phyloP scores from a whole-genome alignment of 2,113 vertebrate species.

The Promerops cafer region DNA sequence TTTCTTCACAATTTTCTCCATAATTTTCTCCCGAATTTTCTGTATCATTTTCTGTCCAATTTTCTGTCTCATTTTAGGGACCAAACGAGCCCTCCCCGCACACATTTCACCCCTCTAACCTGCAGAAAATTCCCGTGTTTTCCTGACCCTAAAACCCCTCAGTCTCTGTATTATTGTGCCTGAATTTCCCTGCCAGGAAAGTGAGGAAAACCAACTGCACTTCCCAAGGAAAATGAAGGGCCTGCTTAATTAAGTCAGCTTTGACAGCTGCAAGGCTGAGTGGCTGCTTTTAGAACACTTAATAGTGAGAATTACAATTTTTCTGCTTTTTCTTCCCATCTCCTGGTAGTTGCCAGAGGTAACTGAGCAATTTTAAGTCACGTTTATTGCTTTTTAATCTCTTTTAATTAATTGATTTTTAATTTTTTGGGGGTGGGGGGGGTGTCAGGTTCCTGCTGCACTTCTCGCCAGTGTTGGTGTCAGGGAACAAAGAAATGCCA shows the following conservation, averaged over 20 bases:
- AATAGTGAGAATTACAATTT: neutral
- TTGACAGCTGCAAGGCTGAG: neutral
- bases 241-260: neutral
- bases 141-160: neutral
- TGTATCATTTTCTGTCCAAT: neutral
- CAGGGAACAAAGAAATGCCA: neutral
- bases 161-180: neutral
- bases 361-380: neutral
- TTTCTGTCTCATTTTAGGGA: neutral
- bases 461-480: too few species aligned
- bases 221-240: neutral
- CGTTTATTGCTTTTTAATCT: neutral
- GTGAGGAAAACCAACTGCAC: neutral
- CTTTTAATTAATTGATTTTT: too few species aligned
- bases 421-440: too few species aligned
- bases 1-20: too few species aligned
- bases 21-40: too few species aligned
- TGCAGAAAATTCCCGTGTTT: neutral
- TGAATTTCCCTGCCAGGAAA: neutral
- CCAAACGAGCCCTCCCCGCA: neutral
- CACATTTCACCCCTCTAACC: neutral
- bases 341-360: neutral
- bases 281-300: neutral
- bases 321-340: neutral
- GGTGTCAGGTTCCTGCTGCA: too few species aligned